Evolutionary conservation across 2,888 invertebrate species (phyloP).

Genomic region (Papilio demoleus): DNA sequence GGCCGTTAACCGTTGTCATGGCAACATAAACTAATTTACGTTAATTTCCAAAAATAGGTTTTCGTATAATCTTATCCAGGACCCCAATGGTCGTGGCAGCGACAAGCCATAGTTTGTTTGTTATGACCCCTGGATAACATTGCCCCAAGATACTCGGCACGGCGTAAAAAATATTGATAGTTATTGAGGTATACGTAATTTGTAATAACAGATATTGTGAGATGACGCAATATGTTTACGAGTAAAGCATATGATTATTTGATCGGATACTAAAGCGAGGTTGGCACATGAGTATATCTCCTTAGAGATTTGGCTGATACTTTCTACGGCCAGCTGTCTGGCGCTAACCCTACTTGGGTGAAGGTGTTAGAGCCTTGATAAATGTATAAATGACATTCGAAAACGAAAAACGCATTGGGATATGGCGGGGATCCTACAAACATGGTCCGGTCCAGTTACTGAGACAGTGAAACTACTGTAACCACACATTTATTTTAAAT

Average conservation of each 20-base stretch:
- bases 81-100: slow-evolving; percentile 37
- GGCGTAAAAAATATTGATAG: slow-evolving; percentile 21
- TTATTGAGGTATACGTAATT: slow-evolving; percentile 19
- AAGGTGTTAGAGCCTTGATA: too few relatives aligned
- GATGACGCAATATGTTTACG: slow-evolving; percentile 21
- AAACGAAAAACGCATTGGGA: too few relatives aligned
- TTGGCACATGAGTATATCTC: too few relatives aligned
- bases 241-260: slow-evolving; percentile 12
- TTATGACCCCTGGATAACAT: slow-evolving; percentile 32
- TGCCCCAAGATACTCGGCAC: slow-evolving; percentile 8
- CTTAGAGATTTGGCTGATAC: too few relatives aligned
- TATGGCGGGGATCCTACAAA: too few relatives aligned
- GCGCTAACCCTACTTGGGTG: too few relatives aligned
- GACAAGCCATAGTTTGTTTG: slow-evolving; percentile 37
- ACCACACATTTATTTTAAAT: too few relatives aligned
- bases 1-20: slow-evolving; percentile 36
- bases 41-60: slow-evolving; percentile 18
- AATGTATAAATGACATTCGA: too few relatives aligned
- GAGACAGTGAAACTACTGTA: too few relatives aligned
- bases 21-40: slow-evolving; percentile 29
- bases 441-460: too few relatives aligned
- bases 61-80: slow-evolving; percentile 37
- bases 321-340: too few relatives aligned
- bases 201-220: background rate
- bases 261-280: background rate